Base-by-base conservation (phyloP, 2,888 invertebrate species). In the Diarsia rubi region DNA sequence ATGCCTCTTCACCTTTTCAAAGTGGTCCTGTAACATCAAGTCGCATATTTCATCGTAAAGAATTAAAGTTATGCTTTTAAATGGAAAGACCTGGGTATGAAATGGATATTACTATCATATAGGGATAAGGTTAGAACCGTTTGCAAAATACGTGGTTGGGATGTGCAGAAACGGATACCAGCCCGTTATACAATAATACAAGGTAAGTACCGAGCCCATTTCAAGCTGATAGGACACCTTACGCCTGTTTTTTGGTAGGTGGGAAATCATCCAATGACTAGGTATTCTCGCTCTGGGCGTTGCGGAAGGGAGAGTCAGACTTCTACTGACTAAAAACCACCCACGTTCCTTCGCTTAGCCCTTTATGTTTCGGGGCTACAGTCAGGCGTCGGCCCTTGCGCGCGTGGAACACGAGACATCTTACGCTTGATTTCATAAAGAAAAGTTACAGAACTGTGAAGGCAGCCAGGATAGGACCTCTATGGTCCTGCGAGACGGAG, bases 1-100 rank as follows among this genome's bases (percentile, higher is more conserved):
- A 87, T 95, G 94, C 37, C 85, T 87, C 79, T 90, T 92, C 6
- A 93, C 93, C 72, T 52, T 88, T 14, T 91, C 88, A 65, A 93
- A 72, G 63, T 93, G 93, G 6, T 90, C 88, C 92, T 93, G 83
- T 21, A 82, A 84, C 65, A 75, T 5, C 31, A 52, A 44, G 6
- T 1, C 0, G 8, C 2, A 19, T 4, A 45, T 9, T 31, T 21
- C 21, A 8, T 49, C 21, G 8, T 19, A 21, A 19, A 12, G 54
- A 54, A 24, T 59, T 59, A 31, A 31, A 59, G 31, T 19, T 8
- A 59, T 19, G 9, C 8, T 27, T 16, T 19, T 27, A 19, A 59
- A 31, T 11, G 3, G 31, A 59, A 57, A 27, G 27, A 5, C 27
- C 16, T 57, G 19, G 4, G 1, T 47, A 24, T 54, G 6, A 24